Base-by-base conservation (phyloP, 2,888 invertebrate genomes). In the Eumerus sabulonum region DNA sequence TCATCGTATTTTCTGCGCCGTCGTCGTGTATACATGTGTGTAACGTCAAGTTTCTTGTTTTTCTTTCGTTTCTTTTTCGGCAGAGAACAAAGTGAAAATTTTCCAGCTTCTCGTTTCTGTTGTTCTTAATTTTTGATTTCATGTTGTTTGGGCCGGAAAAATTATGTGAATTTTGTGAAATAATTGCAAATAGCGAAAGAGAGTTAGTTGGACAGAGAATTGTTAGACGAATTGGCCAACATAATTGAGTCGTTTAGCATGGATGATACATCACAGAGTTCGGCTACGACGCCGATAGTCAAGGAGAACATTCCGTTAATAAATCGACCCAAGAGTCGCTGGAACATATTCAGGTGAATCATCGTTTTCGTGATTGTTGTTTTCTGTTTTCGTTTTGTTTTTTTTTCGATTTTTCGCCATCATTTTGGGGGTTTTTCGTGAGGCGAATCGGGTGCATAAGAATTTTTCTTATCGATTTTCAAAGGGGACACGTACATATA, bases 251-350 rank as follows among this genome's bases (percentile, higher is more conserved):
- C 62, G 54, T 81, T 82, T 70, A 84, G 83, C 77, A 87, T 88
- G 89, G 89, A 89, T 82, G 88, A 89, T 84, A 85, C 85, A 70
- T 86, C 90, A 44, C 90, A 90, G 83, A 89, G 89, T 85, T 90
- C 90, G 81, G 89, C 90, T 72, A 89, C 90, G 83, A 89, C 90
- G 77, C 88, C 91, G 81, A 91, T 91, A 82, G 85, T 86, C 53
- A 86, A 93, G 91, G 93, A 94, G 88, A 93, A 93, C 86, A 92
- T 93, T 85, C 93, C 93, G 57, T 88, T 94, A 85, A 92, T 94
- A 86, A 91, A 91, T 84, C 93, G 92, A 86, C 90, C 92, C 72
- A 90, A 90, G 82, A 91, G 90, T 86, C 91, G 91, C 85, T 91
- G 91, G 87, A 90, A 90, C 84, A 90, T 92, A 88, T 90, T 91